Evolutionary conservation across 2,113 vertebrate genomes (phyloP).

Genomic region (Callorhinus ursinus): DNA sequence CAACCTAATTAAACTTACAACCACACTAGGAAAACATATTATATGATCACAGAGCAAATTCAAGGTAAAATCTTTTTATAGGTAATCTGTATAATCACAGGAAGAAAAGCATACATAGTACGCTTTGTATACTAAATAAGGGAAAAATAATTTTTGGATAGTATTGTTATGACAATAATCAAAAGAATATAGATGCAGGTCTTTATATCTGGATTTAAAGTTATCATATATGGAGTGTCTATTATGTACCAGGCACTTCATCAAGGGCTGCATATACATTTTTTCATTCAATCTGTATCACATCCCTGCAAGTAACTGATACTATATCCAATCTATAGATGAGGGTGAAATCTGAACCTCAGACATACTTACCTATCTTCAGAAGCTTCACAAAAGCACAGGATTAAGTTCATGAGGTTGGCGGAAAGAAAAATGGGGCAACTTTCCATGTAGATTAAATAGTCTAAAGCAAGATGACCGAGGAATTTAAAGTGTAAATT

Average conservation of each 20-base stretch:
- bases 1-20: neutral
- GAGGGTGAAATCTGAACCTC: neutral
- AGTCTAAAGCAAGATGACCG: neutral
- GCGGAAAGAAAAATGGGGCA: neutral
- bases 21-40: neutral
- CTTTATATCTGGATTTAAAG: neutral
- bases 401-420: neutral
- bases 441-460: neutral
- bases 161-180: neutral
- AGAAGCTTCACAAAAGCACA: neutral
- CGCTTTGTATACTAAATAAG: neutral
- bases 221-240: neutral
- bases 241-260: no score
- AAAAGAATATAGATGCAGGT: neutral
- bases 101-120: neutral
- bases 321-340: neutral
- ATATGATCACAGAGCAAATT: neutral
- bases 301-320: neutral
- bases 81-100: neutral
- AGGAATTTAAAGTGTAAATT: neutral
- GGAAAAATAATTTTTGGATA: neutral
- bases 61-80: neutral
- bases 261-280: neutral
- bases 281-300: neutral
- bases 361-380: neutral